Evolutionary conservation across 2,888 invertebrate genomes (phyloP).

Genomic region (Caradrina clavipalpis): DNA sequence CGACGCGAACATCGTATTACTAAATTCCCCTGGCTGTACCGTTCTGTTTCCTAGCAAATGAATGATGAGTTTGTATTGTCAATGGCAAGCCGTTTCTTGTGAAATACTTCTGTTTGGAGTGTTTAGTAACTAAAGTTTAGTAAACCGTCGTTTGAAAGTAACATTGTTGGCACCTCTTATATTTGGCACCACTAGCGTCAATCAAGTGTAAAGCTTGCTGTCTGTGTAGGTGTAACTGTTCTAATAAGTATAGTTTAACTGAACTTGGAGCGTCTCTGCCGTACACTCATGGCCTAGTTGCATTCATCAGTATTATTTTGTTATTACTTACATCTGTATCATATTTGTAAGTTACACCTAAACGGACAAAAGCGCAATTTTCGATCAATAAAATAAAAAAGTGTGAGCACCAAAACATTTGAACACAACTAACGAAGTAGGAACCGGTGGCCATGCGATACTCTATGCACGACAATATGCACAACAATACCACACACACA

Average conservation of each 20-base stretch:
- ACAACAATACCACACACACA: constrained; percentile 26
- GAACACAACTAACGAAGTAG: constrained; percentile 73
- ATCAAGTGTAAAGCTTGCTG: constrained; percentile 65
- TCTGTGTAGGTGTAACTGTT: constrained; percentile 24
- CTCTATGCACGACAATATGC: constrained; percentile 50
- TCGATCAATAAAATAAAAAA: constrained; percentile 68
- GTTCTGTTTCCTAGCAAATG: constrained; percentile 35
- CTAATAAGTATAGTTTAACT: no score
- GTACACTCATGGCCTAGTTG: no score
- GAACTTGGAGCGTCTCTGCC: no score
- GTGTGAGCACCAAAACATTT: constrained; percentile 79
- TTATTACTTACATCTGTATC: background rate
- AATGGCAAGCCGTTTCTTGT: constrained; percentile 50
- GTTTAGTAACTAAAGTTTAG: constrained; percentile 40
- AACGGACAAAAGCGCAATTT: constrained; percentile 51
- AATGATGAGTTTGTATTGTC: constrained; percentile 44
- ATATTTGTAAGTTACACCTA: constrained; percentile 34
- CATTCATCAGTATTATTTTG: no score
- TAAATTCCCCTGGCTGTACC: constrained; percentile 10
- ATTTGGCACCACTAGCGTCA: constrained; percentile 86
- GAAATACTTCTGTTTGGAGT: constrained; percentile 36
- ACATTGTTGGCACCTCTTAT: constrained; percentile 83
- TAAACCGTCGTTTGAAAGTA: constrained; percentile 49
- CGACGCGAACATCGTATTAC: constrained; percentile 35
- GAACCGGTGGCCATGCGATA: constrained; percentile 75